Conservation (phyloP, 2,797 vertebrate species). For the Betta splendens region DNA sequence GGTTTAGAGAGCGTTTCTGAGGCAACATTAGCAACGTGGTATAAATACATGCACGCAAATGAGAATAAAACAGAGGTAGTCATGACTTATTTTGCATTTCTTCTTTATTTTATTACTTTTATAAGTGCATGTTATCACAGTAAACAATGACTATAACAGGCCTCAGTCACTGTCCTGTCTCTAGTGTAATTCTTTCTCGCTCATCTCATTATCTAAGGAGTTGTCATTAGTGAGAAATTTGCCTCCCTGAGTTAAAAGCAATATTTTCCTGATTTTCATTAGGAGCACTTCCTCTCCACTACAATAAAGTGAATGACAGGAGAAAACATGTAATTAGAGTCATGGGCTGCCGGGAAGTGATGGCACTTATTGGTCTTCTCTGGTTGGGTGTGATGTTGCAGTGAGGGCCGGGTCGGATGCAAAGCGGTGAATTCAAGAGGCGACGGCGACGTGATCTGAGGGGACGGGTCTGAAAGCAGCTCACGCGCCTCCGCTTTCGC, state of each 20-base stretch:
- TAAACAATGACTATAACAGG: slow-evolving; percentile 18
- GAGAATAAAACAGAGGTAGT: too few relatives aligned
- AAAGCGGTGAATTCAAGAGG: too few relatives aligned
- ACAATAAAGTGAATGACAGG: slow-evolving; percentile 48
- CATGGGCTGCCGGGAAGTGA: slow-evolving; percentile 24
- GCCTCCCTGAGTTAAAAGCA: slow-evolving; percentile 59
- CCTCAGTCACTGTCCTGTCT: neutral
- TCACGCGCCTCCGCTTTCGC: too few relatives aligned
- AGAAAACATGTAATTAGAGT: slow-evolving; percentile 60
- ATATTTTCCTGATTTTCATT: slow-evolving; percentile 61
- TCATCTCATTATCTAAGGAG: slow-evolving; percentile 54
- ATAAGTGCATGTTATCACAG: slow-evolving; percentile 18
- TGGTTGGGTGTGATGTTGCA: slow-evolving; percentile 35
- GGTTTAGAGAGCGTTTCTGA: slow-evolving; percentile 9
- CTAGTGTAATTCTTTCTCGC: slow-evolving; percentile 45
- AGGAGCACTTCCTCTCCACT: slow-evolving; percentile 36
- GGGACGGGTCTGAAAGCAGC: too few relatives aligned
- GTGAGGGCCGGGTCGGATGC: too few relatives aligned
- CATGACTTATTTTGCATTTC: neutral
- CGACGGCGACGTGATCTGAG: too few relatives aligned
- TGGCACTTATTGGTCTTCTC: slow-evolving; percentile 50
- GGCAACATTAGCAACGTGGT: slow-evolving; percentile 2
- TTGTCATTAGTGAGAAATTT: slow-evolving; percentile 55
- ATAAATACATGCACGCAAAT: neutral
- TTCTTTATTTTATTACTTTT: neutral